Evolutionary conservation across 92 coral and sea anemone genomes (phyloP).

Genomic region (Diadumene lineata): DNA sequence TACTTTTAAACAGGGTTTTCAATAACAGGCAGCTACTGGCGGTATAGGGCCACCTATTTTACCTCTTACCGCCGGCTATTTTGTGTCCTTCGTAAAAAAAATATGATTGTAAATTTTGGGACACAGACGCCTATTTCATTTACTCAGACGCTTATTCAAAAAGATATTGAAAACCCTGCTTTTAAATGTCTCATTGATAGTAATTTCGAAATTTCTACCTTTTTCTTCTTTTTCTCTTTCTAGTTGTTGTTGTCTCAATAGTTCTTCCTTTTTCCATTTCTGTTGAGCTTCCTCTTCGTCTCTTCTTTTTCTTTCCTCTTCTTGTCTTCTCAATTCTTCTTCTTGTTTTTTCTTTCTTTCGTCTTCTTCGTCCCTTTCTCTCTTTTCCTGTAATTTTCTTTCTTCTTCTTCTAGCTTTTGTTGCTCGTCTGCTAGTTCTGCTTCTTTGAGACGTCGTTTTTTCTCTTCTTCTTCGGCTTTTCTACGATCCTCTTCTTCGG

Average conservation of each 20-base stretch:
- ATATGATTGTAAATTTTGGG: too few species aligned
- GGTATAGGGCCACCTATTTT: too few species aligned
- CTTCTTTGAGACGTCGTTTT: slow-evolving; percentile 49
- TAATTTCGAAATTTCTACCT: slow-evolving; percentile 40
- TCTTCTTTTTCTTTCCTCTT: slow-evolving; percentile 65
- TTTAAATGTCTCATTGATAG: background rate
- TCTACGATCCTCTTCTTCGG: slow-evolving; percentile 68
- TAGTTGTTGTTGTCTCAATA: slow-evolving; percentile 73
- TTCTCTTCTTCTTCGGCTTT: slow-evolving; percentile 73
- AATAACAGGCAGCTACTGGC: too few species aligned
- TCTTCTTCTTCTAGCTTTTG: slow-evolving; percentile 51
- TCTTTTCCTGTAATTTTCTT: slow-evolving; percentile 62
- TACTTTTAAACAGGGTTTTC: too few species aligned
- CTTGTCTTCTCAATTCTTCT: slow-evolving; percentile 48
- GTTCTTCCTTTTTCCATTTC: slow-evolving; percentile 97
- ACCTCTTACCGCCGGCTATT: too few species aligned
- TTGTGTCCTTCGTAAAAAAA: too few species aligned
- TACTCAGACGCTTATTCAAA: too few species aligned
- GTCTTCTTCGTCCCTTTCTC: slow-evolving; percentile 59
- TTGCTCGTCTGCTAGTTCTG: slow-evolving; percentile 42
- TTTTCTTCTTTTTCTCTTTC: slow-evolving; percentile 83
- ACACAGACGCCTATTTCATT: too few species aligned
- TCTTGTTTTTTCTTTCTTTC: slow-evolving; percentile 59
- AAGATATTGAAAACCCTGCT: background rate
- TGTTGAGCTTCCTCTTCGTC: slow-evolving; percentile 91